Evolutionary conservation across 2,888 invertebrate species (phyloP).

Genomic region (Pyrrhia umbra): DNA sequence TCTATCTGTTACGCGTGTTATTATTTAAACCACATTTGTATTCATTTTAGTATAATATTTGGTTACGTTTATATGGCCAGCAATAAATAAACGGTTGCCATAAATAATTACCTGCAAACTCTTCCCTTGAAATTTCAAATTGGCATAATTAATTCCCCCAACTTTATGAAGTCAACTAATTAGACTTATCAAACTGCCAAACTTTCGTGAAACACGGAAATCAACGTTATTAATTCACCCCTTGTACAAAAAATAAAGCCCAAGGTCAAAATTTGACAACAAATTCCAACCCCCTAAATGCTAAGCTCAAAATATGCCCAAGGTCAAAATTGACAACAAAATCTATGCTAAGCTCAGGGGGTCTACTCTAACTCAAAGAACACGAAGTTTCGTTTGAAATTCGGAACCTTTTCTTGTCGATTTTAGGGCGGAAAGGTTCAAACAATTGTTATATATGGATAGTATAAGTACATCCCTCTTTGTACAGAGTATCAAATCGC

Average conservation of each 20-base stretch:
- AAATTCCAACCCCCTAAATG: neutral
- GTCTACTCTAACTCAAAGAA: too few relatives aligned
- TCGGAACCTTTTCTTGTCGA: too few relatives aligned
- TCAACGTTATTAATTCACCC: conserved; percentile 27
- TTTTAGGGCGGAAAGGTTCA: too few relatives aligned
- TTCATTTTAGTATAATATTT: too few relatives aligned
- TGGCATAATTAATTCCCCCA: neutral
- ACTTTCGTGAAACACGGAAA: conserved; percentile 27
- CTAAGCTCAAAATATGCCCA: conserved; percentile 6
- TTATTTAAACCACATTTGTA: too few relatives aligned
- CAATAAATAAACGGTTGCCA: neutral
- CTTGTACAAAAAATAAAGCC: neutral
- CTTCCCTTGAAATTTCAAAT: conserved; percentile 15
- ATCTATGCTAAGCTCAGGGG: neutral
- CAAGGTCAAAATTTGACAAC: conserved; percentile 21
- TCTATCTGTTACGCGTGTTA: too few relatives aligned
- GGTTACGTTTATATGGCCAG: neutral
- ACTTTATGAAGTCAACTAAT: conserved; percentile 7
- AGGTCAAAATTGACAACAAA: conserved; percentile 16
- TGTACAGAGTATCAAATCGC: too few relatives aligned
- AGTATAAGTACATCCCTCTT: too few relatives aligned
- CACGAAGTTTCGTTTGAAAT: too few relatives aligned
- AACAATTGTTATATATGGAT: too few relatives aligned
- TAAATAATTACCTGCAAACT: neutral
- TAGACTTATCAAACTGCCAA: conserved; percentile 6